Evolutionary conservation across 2,888 invertebrate genomes (phyloP).

Genomic region (Hirtodrosophila confusa): DNA sequence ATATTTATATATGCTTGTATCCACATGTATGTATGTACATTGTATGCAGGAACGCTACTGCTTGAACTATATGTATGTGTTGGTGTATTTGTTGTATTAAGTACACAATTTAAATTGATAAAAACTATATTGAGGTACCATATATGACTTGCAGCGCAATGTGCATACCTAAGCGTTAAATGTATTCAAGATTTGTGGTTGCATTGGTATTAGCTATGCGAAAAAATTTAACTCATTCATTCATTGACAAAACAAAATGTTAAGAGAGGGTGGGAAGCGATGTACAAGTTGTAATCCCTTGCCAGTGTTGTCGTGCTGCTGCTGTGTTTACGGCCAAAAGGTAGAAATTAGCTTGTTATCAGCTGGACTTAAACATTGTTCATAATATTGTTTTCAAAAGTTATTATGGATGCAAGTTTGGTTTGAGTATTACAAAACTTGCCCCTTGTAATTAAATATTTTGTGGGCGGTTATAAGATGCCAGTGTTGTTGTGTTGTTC

Average conservation of each 20-base stretch:
- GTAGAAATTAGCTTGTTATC: slow-evolving; percentile 29
- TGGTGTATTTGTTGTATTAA: slow-evolving; percentile 54
- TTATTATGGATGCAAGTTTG: slow-evolving; percentile 7
- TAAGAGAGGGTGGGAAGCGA: slow-evolving; percentile 15
- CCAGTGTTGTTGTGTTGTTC: not conserved
- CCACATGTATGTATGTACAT: slow-evolving; percentile 15
- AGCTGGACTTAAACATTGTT: slow-evolving; percentile 20
- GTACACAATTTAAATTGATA: slow-evolving; percentile 73
- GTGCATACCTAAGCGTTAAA: slow-evolving; percentile 8
- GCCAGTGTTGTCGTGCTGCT: slow-evolving; percentile 62
- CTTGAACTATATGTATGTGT: slow-evolving; percentile 31
- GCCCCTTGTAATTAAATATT: not conserved
- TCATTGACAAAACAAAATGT: slow-evolving; percentile 61
- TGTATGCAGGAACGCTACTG: slow-evolving; percentile 61
- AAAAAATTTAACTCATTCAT: slow-evolving; percentile 44
- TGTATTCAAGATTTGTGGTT: slow-evolving; percentile 22
- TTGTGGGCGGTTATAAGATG: not conserved
- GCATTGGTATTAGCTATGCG: slow-evolving; percentile 16
- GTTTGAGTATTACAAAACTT: not conserved
- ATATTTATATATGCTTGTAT: not conserved
- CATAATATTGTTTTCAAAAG: not conserved
- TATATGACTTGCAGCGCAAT: slow-evolving; percentile 16
- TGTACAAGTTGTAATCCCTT: slow-evolving; percentile 55
- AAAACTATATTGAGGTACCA: slow-evolving; percentile 34
- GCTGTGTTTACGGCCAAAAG: slow-evolving; percentile 20